Conservation (phyloP, 64 coral and sea anemone genomes). For the Trachythela sp. region DNA sequence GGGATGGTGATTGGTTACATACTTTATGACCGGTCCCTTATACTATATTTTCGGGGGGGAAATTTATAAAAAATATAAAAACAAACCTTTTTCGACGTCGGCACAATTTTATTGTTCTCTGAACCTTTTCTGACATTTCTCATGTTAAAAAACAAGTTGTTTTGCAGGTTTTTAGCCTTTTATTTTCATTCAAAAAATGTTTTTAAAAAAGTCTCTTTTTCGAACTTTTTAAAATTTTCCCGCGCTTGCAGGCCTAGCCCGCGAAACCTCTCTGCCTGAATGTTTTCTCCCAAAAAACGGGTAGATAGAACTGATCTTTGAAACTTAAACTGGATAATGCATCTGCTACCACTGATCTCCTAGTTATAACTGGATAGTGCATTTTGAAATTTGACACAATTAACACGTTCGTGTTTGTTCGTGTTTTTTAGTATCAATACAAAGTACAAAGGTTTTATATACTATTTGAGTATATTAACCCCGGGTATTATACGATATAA, state of each 20-base stretch:
- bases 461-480: background rate
- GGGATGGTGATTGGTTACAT: no score
- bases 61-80: background rate
- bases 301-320: no score
- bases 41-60: no score
- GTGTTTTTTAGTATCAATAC: no score
- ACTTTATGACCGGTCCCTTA: no score
- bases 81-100: background rate
- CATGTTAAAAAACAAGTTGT: background rate
- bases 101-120: background rate
- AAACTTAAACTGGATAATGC: no score
- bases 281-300: no score
- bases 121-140: background rate
- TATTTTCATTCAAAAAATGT: background rate
- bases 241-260: background rate
- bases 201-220: background rate
- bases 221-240: background rate
- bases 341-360: no score
- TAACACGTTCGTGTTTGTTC: no score
- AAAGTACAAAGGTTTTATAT: background rate
- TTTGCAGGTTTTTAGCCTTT: background rate
- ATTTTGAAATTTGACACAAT: no score
- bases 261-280: no score
- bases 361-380: no score
- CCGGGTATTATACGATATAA: background rate